Base-by-base conservation (phyloP, 2,113 vertebrate species). In the Epinephelus cyanopodus region DNA sequence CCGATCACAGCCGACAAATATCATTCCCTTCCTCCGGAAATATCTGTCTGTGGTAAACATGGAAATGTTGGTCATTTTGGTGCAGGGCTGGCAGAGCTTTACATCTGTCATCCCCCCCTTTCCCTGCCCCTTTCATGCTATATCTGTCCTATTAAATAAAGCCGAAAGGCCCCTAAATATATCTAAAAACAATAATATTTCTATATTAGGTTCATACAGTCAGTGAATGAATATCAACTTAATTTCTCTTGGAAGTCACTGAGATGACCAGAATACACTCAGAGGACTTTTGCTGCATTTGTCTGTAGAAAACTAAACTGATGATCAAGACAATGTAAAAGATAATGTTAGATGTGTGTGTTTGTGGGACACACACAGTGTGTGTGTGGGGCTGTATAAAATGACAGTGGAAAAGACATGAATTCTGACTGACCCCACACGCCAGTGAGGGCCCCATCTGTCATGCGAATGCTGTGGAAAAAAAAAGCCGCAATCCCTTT, bases 361-460 rank as follows among this genome's bases (percentile, higher is more conserved):
- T 48, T 58, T 19, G 33, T 60, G 12, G 53, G 23, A 23, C 29
- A 61, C 29, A 23, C 12, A 45, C 6, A 39, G 50, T 21, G 37
- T 63, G 47, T 27, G 6, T 50, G 47, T n/a, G 52, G 5, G 21
- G n/a, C 25, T 62, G 25, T 48, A 29, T 39, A 27, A 57, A 64
- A 67, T 45, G 33, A 50, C 29, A 56, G 39, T 14, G 15, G 19
- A 52, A 60, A 69, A 79, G 6, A 79, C 37, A 25, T 10, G 62
- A 74, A 50, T 70, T 76, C 27, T 61, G 69, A 57, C 70, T 69
- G 71, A 86, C 48, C 66, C 74, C 47, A 37, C 23, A 57, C 48
- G 39, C 21, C 74, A 67, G 42, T 19, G 57, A 73, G 15, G 27
- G 9, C 47, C 61, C 8, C 67, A 37, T 74, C 64, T 62, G 58